These are phyloP conservation scores for Drosophila funebris DNA, from an alignment of 1,140 invertebrate species.

Conservation along the genomic window DNA sequence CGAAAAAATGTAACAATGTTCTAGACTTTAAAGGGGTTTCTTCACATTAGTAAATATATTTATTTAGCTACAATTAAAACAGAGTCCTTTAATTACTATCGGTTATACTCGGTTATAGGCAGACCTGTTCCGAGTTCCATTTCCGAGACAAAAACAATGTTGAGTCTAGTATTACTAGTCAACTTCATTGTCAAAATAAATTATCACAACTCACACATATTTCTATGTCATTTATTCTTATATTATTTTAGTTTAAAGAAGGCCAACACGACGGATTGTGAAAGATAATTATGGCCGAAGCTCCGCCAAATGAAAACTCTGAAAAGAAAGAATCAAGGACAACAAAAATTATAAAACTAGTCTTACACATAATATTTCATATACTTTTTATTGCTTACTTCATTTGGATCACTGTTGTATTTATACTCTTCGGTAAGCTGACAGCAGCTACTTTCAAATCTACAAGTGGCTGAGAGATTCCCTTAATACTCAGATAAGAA, in stretches of 20 bases:
- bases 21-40: constrained; percentile 5
- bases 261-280: too few species aligned
- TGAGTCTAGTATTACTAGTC: too few species aligned
- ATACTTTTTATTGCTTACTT: constrained; percentile 34
- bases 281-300: neutral
- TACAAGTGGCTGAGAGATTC: neutral
- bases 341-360: neutral
- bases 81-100: neutral
- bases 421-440: constrained; percentile 14
- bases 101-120: neutral
- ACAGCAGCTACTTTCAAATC: neutral
- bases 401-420: constrained; percentile 17
- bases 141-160: too few species aligned
- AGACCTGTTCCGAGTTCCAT: neutral
- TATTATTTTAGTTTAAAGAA: too few species aligned
- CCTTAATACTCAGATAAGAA: neutral
- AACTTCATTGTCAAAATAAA: too few species aligned
- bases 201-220: too few species aligned
- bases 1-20: constrained; percentile 42
- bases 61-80: neutral
- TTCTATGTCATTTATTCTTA: too few species aligned
- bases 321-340: neutral
- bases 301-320: neutral
- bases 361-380: constrained; percentile 32
- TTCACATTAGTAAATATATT: constrained; percentile 10